Percentiles rank a stretch among this genome's conserved stretches.
phyloP scores from a whole-genome alignment of 2,797 vertebrate genomes.

The Momotus momota region DNA sequence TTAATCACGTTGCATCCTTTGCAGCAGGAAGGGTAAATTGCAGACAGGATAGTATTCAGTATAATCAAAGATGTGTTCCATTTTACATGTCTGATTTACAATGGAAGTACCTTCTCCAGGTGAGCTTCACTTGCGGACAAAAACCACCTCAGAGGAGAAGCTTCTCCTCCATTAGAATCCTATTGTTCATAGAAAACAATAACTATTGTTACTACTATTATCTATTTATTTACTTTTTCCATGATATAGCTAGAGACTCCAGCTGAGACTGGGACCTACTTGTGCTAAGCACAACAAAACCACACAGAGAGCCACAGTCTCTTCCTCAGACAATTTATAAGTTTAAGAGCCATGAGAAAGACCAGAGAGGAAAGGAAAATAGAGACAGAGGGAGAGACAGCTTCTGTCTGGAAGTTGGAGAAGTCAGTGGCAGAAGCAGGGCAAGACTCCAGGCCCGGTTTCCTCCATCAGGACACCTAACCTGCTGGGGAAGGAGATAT shows the following conservation, averaged over 20 bases:
- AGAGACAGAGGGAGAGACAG: too few relatives aligned
- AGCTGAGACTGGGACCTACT: not conserved
- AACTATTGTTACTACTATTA: not conserved
- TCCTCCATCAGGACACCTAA: not conserved
- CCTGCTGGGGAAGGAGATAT: not conserved
- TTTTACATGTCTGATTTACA: constrained; percentile 42
- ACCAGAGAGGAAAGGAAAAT: not conserved
- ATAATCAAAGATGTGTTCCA: constrained; percentile 40
- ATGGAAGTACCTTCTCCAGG: constrained; percentile 18
- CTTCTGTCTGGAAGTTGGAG: not conserved
- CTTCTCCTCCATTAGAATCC: not conserved
- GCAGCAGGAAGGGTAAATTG: constrained; percentile 49
- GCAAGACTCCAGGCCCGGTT: not conserved
- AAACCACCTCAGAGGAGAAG: not conserved
- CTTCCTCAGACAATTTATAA: not conserved
- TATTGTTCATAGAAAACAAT: not conserved
- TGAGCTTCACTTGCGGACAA: not conserved
- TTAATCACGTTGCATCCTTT: constrained; percentile 35
- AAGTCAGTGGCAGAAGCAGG: not conserved
- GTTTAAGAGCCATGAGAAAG: not conserved
- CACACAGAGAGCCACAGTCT: not conserved
- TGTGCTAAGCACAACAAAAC: not conserved
- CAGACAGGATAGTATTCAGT: not conserved
- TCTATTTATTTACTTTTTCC: not conserved
- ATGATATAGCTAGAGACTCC: not conserved